phyloP scores from a whole-genome alignment of 2,113 vertebrate genomes.

The Natator depressus region DNA sequence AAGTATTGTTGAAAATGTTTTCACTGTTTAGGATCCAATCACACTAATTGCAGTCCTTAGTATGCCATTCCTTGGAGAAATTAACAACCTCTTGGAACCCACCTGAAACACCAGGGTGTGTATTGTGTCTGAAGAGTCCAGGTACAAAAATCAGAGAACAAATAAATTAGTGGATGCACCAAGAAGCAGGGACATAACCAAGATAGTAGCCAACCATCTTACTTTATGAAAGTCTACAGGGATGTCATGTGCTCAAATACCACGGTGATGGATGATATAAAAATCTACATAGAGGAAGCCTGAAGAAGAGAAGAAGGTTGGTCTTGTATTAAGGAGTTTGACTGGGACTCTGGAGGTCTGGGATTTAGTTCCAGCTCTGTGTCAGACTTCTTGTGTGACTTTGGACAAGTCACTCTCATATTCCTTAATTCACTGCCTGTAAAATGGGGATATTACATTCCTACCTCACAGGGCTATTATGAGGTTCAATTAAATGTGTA shows the following conservation, averaged over 20 bases:
- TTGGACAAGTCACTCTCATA: neutral
- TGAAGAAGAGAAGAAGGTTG: neutral
- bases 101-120: neutral
- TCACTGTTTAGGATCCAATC: neutral
- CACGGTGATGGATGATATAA: neutral
- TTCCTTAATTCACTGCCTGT: constrained; percentile 33
- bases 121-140: neutral
- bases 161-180: neutral
- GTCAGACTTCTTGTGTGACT: neutral
- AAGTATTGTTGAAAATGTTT: neutral
- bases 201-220: neutral
- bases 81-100: neutral
- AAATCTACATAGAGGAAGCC: neutral
- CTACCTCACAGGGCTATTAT: neutral
- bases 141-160: neutral
- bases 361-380: constrained; percentile 24
- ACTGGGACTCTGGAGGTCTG: neutral
- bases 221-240: neutral
- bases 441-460: constrained; percentile 35
- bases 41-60: neutral
- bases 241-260: neutral
- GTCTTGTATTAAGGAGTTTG: neutral
- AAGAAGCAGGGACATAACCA: neutral
- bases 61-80: neutral
- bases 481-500: constrained; percentile 15